Base-by-base conservation (phyloP, 1,140 invertebrate genomes). In the Drosophila triauraria region DNA sequence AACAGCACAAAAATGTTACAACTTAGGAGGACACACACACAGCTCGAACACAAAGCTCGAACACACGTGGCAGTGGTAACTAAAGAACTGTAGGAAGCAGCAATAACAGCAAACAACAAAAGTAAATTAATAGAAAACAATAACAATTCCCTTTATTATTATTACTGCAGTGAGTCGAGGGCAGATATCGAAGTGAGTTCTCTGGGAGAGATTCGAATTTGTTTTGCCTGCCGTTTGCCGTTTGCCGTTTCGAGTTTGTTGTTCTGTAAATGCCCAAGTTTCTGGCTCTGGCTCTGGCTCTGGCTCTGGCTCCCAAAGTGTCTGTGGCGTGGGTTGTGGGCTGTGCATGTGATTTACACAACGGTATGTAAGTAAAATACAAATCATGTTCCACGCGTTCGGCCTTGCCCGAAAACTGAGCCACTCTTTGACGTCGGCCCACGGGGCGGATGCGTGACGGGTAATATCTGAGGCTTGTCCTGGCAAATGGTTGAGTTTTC, bases 91-190 rank as follows among this genome's bases (percentile, higher is more conserved):
- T 67, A 12, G 47, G 35, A 70, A 71, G 48, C 65, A 71, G 56
- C 65, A 71, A 71, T 72, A 71, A 59, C 51, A 42, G 68, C 38
- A 71, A 60, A 59, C 70, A 74, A 72, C 53, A 60, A 74, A 74
- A 74, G 54, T 74, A 74, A 74, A 74, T 74, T 74, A 74, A 74
- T 74, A 74, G 70, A 74, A 74, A 74, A 74, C 70, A 74, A 74
- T 74, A 74, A 74, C 70, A 72, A 74, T 74, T 74, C 70, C 68
- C 54, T 74, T 74, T 74, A 74, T 74, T 74, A 74, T 74, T 74
- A 74, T 74, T 74, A 74, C 70, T 74, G 70, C 70, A 74, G 70
- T 74, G 70, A 72, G 67, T 53, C 67, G 62, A 68, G 67, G 67
- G 67, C 67, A 70, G 69, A 51, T 44, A 43, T 72, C 67, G 44